A percentile compares a stretch with the other conserved stretches of the same genome.
Conservation (phyloP, 2,888 invertebrate species). For the Melanchra persicariae region DNA sequence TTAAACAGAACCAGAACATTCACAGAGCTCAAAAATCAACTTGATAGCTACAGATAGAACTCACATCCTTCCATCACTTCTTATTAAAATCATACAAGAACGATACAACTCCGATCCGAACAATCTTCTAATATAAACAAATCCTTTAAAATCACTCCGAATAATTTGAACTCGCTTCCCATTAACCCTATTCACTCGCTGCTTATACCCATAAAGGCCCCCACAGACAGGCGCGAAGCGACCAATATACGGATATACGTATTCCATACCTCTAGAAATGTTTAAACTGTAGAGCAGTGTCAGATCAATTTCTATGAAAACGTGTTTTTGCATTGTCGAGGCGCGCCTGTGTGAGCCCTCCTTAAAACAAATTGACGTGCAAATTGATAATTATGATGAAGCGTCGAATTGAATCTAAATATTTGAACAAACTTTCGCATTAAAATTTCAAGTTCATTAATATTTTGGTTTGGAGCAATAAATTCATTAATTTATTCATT, state of each 20-base stretch:
- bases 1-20: not conserved
- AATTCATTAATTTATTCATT: conserved; percentile 52
- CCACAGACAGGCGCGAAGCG: not conserved
- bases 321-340: not conserved
- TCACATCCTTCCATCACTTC: too few relatives aligned
- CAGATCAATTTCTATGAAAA: not conserved
- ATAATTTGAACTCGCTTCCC: conserved; percentile 13
- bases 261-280: not conserved
- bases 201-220: conserved; percentile 24
- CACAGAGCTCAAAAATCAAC: not conserved
- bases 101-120: not conserved
- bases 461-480: conserved; percentile 34
- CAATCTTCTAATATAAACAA: conserved; percentile 32
- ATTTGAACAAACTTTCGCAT: conserved; percentile 53
- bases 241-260: not conserved
- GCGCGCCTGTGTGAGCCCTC: not conserved
- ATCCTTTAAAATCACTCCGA: conserved; percentile 20
- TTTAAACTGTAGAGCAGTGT: too few relatives aligned
- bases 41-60: not conserved
- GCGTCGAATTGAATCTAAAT: conserved; percentile 53
- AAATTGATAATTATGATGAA: conserved; percentile 58
- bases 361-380: conserved; percentile 49
- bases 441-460: conserved; percentile 61
- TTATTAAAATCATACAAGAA: conserved; percentile 19
- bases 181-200: conserved; percentile 22